These are phyloP conservation scores for Otolemur garnettii DNA, from an alignment of 2,113 vertebrate genomes.

Conservation along the genomic window DNA sequence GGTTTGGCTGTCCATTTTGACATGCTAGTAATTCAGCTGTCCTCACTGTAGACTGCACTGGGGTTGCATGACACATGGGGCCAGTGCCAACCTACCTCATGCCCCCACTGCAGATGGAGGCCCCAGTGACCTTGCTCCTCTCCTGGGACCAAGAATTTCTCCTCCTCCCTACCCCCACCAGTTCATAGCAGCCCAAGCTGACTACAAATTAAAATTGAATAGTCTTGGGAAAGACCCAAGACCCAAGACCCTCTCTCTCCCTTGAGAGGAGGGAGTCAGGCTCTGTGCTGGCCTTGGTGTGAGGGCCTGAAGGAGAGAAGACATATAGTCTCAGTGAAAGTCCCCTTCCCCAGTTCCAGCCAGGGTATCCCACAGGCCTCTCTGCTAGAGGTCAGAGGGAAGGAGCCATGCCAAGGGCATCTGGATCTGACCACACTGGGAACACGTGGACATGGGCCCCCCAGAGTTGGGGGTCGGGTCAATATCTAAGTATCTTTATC, in stretches of 20 bases:
- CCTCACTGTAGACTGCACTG: background rate
- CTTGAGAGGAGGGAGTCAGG: background rate
- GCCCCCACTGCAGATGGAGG: background rate
- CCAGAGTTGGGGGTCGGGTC: no score
- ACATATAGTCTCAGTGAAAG: background rate
- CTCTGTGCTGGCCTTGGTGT: background rate
- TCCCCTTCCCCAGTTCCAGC: background rate
- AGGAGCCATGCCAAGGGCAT: no score
- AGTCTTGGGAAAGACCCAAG: background rate
- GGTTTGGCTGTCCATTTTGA: background rate
- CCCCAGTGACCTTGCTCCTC: background rate
- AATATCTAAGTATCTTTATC: background rate
- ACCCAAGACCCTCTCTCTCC: no score
- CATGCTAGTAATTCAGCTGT: background rate
- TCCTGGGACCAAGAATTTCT: background rate
- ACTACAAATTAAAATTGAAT: rapidly evolving
- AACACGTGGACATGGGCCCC: background rate
- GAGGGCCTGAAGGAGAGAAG: background rate
- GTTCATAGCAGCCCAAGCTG: no score
- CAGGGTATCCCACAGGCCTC: background rate
- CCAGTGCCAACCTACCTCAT: background rate
- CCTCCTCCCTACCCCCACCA: background rate
- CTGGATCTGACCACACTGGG: background rate
- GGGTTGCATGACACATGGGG: rapidly evolving
- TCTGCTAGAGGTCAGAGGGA: background rate